A percentile compares a stretch with the other conserved stretches of the same genome.
Evolutionary conservation across 2,113 vertebrate genomes (phyloP).

Genomic region (Suncus etruscus): DNA sequence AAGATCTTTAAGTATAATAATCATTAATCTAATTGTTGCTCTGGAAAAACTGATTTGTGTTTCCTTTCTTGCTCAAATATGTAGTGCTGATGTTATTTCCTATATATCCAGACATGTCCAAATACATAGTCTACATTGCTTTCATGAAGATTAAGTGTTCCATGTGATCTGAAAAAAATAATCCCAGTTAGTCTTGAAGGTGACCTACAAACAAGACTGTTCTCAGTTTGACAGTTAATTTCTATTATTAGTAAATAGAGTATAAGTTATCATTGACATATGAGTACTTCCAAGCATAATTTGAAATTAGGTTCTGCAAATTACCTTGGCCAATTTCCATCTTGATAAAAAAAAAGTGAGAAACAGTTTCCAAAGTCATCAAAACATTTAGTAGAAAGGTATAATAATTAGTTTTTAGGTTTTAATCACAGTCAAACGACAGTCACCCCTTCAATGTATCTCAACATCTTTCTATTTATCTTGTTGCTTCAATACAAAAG

Average conservation of each 20-base stretch:
- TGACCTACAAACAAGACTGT: not conserved
- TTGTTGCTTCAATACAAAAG: constrained; percentile 18
- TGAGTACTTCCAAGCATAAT: not conserved
- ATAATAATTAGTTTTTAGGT: not conserved
- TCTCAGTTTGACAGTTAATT: not conserved
- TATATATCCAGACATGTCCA: not conserved
- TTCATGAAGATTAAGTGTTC: not conserved
- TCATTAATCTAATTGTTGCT: not conserved
- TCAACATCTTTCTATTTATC: not conserved
- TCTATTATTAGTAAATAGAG: not conserved
- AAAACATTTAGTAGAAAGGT: not conserved
- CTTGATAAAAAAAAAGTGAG: not conserved
- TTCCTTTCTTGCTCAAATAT: not conserved
- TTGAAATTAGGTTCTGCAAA: not conserved
- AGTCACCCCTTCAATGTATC: not conserved
- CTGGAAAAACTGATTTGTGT: not conserved
- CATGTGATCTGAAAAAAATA: not conserved
- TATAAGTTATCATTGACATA: not conserved
- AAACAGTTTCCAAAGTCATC: not conserved
- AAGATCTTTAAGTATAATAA: constrained; percentile 37
- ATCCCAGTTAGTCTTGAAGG: not conserved
- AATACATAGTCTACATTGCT: constrained; percentile 9
- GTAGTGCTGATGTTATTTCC: not conserved
- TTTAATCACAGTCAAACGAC: not conserved
- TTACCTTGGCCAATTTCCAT: not conserved